Evolutionary conservation across 2,797 vertebrate genomes (phyloP).

Genomic region (Cirrhinus molitorella): DNA sequence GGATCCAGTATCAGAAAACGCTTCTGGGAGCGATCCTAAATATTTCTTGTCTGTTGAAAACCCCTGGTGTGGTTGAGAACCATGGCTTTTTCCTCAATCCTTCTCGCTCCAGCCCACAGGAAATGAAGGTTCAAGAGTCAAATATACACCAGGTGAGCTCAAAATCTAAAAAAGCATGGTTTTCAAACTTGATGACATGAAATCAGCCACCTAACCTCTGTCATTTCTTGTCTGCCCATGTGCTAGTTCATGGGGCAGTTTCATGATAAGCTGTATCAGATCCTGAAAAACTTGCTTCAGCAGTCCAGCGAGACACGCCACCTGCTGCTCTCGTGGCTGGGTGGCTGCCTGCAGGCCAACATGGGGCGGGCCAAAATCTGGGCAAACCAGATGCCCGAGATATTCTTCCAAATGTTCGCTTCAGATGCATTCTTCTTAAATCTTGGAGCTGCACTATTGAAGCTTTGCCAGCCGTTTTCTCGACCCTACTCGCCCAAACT

Average conservation of each 20-base stretch:
- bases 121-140: slow-evolving; percentile 96
- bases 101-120: slow-evolving; percentile 93
- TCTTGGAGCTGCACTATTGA: slow-evolving; percentile 91
- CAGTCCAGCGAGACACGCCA: slow-evolving; percentile 92
- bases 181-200: slow-evolving; percentile 6
- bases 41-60: slow-evolving; percentile 94
- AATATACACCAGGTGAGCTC: slow-evolving; percentile 93
- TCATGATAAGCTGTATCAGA: slow-evolving; percentile 95
- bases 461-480: slow-evolving; percentile 98
- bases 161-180: not conserved
- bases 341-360: slow-evolving; percentile 94
- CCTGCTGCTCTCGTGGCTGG: slow-evolving; percentile 93
- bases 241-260: slow-evolving; percentile 95
- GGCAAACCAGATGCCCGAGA: slow-evolving; percentile 99
- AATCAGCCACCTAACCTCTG: not conserved
- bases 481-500: slow-evolving; percentile 89
- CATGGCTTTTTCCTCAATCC: slow-evolving; percentile 95
- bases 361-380: slow-evolving; percentile 95
- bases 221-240: slow-evolving; percentile 31
- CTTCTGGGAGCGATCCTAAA: slow-evolving; percentile 87
- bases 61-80: slow-evolving; percentile 93
- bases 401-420: slow-evolving; percentile 96
- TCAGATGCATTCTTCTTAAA: slow-evolving; percentile 97
- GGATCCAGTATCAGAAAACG: slow-evolving; percentile 95
- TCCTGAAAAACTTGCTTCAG: slow-evolving; percentile 95